phyloP scores from a whole-genome alignment of 1,140 invertebrate species.

The Cydia strobilella region DNA sequence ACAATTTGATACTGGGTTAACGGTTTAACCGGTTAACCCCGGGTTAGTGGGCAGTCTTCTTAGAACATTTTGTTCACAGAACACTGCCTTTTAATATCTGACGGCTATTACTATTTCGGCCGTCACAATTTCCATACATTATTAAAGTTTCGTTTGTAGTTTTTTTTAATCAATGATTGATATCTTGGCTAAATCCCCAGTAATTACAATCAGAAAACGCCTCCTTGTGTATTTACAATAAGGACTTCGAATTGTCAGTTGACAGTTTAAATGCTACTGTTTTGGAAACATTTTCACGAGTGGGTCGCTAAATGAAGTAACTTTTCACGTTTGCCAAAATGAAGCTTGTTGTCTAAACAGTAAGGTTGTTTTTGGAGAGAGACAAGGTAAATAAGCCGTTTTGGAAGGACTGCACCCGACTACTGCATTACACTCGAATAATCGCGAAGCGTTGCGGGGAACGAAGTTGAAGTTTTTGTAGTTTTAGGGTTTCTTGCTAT shows the following conservation, averaged over 20 bases:
- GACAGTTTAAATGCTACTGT: not conserved
- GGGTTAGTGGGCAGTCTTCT: no score
- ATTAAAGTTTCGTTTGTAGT: no score
- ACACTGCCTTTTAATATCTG: no score
- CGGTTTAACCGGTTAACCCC: no score
- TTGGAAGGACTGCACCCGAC: not conserved
- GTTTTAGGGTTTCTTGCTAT: not conserved
- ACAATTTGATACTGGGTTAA: no score
- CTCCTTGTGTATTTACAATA: not conserved
- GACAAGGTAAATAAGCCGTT: not conserved
- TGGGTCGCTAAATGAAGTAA: not conserved
- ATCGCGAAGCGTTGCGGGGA: not conserved
- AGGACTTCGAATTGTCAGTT: not conserved
- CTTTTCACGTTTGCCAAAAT: not conserved
- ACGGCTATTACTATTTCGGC: no score
- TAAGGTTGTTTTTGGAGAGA: not conserved
- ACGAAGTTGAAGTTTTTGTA: not conserved
- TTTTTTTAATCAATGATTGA: no score
- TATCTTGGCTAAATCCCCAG: no score
- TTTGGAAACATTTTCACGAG: not conserved
- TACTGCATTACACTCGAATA: not conserved
- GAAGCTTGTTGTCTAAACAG: not conserved
- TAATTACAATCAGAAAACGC: no score
- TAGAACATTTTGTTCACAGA: no score
- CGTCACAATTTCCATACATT: no score